These are phyloP conservation scores for Limnephilus rhombicus DNA, from an alignment of 2,888 invertebrate species.

Conservation along the genomic window DNA sequence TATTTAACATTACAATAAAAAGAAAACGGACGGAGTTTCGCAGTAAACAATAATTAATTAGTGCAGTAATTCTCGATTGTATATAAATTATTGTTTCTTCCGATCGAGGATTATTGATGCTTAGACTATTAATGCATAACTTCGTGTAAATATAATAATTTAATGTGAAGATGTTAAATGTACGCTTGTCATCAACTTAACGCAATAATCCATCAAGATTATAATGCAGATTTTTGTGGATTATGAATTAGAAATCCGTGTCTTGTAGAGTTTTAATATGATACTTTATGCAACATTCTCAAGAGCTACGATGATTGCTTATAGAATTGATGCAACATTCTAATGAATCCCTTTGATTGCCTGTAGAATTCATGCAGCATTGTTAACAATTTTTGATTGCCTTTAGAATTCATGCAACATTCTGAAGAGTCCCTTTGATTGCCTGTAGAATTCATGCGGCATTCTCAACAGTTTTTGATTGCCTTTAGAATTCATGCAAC, in stretches of 20 bases:
- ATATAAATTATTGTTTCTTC: background rate
- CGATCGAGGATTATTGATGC: background rate
- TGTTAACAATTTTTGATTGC: background rate
- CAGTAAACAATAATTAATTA: background rate
- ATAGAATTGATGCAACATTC: too few relatives aligned
- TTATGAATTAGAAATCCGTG: background rate
- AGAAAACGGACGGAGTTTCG: background rate
- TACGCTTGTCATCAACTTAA: slow-evolving; percentile 6
- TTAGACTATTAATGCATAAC: slow-evolving; percentile 1
- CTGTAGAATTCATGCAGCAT: background rate
- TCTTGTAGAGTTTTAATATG: background rate
- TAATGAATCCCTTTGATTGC: background rate
- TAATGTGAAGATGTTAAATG: slow-evolving; percentile 6
- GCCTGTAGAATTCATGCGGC: background rate
- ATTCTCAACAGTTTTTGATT: background rate
- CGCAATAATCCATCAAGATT: too few relatives aligned
- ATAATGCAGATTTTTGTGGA: background rate
- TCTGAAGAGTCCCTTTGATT: background rate
- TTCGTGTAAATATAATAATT: slow-evolving; percentile 2
- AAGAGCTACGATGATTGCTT: background rate
- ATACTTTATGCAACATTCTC: background rate
- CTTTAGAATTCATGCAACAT: too few relatives aligned
- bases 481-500: too few relatives aligned
- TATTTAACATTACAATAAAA: slow-evolving; percentile 25
- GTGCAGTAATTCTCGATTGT: background rate